Conservation (phyloP, 2,113 vertebrate genomes). For the Nycticorax nycticorax region DNA sequence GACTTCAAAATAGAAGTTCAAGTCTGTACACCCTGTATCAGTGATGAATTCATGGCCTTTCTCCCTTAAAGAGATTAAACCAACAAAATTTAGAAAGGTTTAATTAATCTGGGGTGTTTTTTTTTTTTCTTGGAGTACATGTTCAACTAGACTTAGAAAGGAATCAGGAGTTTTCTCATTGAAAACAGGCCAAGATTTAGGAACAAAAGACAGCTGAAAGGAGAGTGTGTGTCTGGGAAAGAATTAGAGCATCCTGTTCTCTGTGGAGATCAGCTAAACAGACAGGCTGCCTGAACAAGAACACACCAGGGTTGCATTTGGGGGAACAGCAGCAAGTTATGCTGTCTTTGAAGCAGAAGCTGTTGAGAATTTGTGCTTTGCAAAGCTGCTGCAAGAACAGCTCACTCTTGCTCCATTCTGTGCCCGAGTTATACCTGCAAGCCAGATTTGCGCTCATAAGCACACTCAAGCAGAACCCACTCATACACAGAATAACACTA, state of each 20-base stretch:
- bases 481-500: background rate
- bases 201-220: background rate
- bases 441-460: background rate
- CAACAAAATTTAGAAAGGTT: background rate
- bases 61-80: background rate
- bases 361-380: background rate
- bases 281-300: background rate
- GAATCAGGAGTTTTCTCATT: background rate
- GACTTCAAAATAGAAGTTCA: background rate
- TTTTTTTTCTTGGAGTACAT: background rate
- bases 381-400: background rate
- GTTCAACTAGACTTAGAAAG: background rate
- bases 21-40: background rate
- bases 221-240: background rate
- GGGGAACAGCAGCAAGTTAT: background rate
- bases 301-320: background rate
- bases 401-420: background rate
- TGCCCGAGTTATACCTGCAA: background rate
- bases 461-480: background rate
- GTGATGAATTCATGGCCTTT: background rate
- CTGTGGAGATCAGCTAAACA: rapidly evolving
- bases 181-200: background rate
- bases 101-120: background rate
- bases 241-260: background rate
- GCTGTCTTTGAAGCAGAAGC: background rate